Conservation (phyloP, 2,888 invertebrate genomes). For the Orgyia antiqua region DNA sequence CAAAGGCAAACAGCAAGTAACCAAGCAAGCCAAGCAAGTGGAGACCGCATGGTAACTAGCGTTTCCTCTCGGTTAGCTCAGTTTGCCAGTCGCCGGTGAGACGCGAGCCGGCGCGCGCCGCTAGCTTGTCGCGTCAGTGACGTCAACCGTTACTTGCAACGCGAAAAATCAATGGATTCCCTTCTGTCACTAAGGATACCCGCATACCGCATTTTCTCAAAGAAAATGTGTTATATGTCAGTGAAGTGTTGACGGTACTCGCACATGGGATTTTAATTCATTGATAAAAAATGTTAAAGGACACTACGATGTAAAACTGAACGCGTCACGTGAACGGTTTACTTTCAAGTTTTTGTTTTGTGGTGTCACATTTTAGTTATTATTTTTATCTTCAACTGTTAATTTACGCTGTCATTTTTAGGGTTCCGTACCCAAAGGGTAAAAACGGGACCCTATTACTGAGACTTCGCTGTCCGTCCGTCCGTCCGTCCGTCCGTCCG, state of each 20-base stretch:
- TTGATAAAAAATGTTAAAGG: slow-evolving; percentile 38
- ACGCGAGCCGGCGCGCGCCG: slow-evolving; percentile 73
- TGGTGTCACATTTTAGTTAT: slow-evolving; percentile 64
- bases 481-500: too few relatives aligned
- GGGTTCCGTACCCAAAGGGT: too few relatives aligned
- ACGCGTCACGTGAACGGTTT: slow-evolving; percentile 60
- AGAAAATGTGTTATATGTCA: slow-evolving; percentile 69
- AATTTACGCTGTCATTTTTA: background rate
- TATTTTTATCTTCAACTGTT: slow-evolving; percentile 20
- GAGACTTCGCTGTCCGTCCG: too few relatives aligned
- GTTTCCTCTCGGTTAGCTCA: slow-evolving; percentile 55
- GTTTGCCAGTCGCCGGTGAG: slow-evolving; percentile 62
- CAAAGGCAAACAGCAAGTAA: slow-evolving; percentile 31
- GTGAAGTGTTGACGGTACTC: slow-evolving; percentile 55
- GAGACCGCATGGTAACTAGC: slow-evolving; percentile 66
- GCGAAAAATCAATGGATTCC: slow-evolving; percentile 75
- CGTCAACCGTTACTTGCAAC: slow-evolving; percentile 53
- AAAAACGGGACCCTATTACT: too few relatives aligned
- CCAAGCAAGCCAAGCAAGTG: slow-evolving; percentile 27
- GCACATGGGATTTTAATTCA: slow-evolving; percentile 31
- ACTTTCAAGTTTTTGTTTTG: slow-evolving; percentile 59
- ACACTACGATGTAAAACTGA: slow-evolving; percentile 40
- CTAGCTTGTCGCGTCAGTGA: slow-evolving; percentile 57
- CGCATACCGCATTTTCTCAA: slow-evolving; percentile 74
- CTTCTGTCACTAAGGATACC: slow-evolving; percentile 59